Evolutionary conservation across 2,113 vertebrate species (phyloP).

Genomic region (Mesitornis unicolor): DNA sequence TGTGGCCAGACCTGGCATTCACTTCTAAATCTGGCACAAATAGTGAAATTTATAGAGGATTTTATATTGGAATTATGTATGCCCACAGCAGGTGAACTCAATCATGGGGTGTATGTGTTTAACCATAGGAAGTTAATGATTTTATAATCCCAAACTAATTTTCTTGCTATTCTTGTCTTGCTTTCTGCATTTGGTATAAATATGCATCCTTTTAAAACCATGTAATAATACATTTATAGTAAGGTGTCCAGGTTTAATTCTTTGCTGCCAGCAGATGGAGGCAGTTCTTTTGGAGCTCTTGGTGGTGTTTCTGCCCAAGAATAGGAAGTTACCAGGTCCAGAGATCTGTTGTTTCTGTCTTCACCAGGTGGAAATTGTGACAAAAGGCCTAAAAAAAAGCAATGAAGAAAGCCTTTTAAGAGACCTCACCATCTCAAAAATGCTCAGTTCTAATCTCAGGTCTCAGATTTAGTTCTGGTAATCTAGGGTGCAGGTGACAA

Average conservation of each 20-base stretch:
- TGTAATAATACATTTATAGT: background rate
- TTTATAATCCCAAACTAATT: background rate
- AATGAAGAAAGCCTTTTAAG: background rate
- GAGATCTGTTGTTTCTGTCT: background rate
- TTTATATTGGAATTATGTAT: background rate
- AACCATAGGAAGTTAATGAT: background rate
- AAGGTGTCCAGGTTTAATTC: background rate
- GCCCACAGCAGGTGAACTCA: background rate
- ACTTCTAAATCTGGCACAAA: background rate
- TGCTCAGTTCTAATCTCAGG: background rate
- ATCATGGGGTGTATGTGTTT: background rate
- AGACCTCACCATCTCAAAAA: background rate
- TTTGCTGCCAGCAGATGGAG: conserved; percentile 11
- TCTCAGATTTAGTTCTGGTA: background rate
- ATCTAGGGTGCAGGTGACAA: background rate
- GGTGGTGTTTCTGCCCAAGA: background rate
- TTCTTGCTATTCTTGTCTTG: background rate
- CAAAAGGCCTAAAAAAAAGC: background rate
- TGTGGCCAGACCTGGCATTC: background rate
- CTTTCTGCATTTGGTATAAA: background rate
- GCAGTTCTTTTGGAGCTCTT: background rate
- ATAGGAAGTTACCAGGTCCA: background rate
- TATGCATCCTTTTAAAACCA: background rate
- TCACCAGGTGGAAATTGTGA: background rate
- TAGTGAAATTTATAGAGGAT: background rate